Evolutionary conservation across 2,797 vertebrate genomes (phyloP), one percentile per base, ranked within the genome.

Genomic region (Hydrocynus forskahlii): DNA sequence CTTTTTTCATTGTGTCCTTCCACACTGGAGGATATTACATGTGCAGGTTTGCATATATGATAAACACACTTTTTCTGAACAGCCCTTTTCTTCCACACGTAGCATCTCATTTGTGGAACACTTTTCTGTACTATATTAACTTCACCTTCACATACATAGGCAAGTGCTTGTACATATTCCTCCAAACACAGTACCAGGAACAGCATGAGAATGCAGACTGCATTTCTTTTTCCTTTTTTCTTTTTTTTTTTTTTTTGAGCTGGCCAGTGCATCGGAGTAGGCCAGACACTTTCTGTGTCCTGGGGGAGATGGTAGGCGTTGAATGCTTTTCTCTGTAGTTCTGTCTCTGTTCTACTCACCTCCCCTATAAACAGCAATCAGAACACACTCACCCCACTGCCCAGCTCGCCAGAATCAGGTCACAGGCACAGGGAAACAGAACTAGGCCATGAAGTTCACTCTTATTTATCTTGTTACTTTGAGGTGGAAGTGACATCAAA

Each of bases 361-460:
- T 71, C 60, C 50, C 54, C 29, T 63, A 23, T 75, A 71, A 72
- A 79, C 73, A 79, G 67, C 72, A 76, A 64, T 81, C 68, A 57
- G 48, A 71, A 76, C 60, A 77, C 72, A 68, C 54, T 25, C 57
- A 50, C 38, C 69, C 77, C 38, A 64, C 55, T 84, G 81, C 64
- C 78, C 69, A 23, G 69, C 67, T 66, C 12, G 0, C 73, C 68
- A 63, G 43, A 86, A 74, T 86, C 64, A 79, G 84, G 83, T 87
- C 86, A 87, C 66, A 57, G 60, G 79, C 76, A 70, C 63, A 68
- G 66, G 21, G 69, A 79, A 75, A 43, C 66, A 85, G 35, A 85
- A 70, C 45, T 79, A 75, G 74, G 80, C 69, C 79, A 80, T 60
- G 67, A 82, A 75, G 75, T 81, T 77, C 64, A 54, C 60, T 63